Conservation (phyloP, 2,797 vertebrate species). For the Phaenicophaeus curvirostris region DNA sequence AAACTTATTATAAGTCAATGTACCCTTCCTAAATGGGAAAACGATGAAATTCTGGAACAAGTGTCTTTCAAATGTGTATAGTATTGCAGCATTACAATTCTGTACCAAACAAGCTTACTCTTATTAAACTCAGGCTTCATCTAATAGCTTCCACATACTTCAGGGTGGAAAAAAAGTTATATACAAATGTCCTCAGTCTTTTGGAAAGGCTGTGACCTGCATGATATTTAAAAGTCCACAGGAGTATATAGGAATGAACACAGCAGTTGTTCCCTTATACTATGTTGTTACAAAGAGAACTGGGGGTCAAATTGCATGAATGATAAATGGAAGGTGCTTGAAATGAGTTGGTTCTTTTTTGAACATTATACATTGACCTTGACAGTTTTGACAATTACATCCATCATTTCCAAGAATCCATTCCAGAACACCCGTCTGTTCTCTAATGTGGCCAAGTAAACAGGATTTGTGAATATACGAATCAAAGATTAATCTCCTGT, state of each 20-base stretch:
- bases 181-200: constrained; percentile 80
- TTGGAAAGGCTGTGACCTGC: constrained; percentile 81
- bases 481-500: constrained; percentile 89
- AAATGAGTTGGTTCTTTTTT: constrained; percentile 88
- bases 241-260: constrained; percentile 84
- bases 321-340: constrained; percentile 92
- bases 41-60: background rate
- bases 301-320: constrained; percentile 90
- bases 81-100: constrained; percentile 1
- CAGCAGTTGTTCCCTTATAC: constrained; percentile 89
- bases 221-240: constrained; percentile 83
- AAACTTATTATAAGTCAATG: background rate
- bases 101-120: constrained; percentile 36
- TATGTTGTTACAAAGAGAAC: constrained; percentile 94
- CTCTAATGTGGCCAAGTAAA: constrained; percentile 89
- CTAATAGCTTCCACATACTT: constrained; percentile 73
- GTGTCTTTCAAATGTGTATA: constrained; percentile 9
- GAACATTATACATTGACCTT: constrained; percentile 93
- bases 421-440: constrained; percentile 88
- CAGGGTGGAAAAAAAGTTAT: constrained; percentile 75
- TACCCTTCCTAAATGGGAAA: constrained; percentile 3
- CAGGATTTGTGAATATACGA: constrained; percentile 90
- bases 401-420: constrained; percentile 91
- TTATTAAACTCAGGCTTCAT: constrained; percentile 65
- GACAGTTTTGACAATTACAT: constrained; percentile 97